These are phyloP conservation scores for Simalia tracyae DNA, from an alignment of 2,797 vertebrate species.

Conservation along the genomic window DNA sequence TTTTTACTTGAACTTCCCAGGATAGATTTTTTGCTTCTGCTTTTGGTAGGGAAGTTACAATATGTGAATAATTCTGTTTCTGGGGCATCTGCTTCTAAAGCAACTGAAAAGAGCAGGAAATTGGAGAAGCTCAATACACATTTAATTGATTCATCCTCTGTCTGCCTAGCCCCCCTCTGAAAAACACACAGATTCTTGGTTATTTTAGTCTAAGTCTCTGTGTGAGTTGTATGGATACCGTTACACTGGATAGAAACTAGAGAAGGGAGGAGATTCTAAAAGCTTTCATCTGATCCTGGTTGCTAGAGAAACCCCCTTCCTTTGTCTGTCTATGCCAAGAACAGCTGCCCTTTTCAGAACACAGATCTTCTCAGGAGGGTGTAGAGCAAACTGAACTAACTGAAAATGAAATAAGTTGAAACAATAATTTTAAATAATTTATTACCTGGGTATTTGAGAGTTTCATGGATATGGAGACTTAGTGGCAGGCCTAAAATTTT, in stretches of 20 bases:
- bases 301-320: conserved; percentile 60
- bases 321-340: conserved; percentile 58
- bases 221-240: conserved; percentile 37
- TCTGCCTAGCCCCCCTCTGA: background rate
- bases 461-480: background rate
- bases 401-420: fast-evolving
- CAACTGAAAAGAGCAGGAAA: conserved; percentile 25
- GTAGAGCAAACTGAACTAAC: fast-evolving
- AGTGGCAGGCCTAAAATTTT: background rate
- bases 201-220: conserved; percentile 25
- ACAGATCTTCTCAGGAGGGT: conserved; percentile 14
- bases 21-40: background rate
- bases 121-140: conserved; percentile 18
- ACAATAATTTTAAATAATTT: background rate
- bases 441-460: background rate
- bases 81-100: conserved; percentile 26
- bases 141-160: conserved; percentile 28
- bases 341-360: conserved; percentile 38
- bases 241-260: conserved; percentile 5
- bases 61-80: conserved; percentile 1
- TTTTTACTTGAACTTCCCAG: background rate
- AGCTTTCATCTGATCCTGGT: conserved; percentile 26
- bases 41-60: conserved; percentile 1
- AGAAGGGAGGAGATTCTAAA: background rate
- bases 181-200: conserved; percentile 25